Evolutionary conservation across 2,888 invertebrate species (phyloP).

Genomic region (Eucriotettix oculatus): DNA sequence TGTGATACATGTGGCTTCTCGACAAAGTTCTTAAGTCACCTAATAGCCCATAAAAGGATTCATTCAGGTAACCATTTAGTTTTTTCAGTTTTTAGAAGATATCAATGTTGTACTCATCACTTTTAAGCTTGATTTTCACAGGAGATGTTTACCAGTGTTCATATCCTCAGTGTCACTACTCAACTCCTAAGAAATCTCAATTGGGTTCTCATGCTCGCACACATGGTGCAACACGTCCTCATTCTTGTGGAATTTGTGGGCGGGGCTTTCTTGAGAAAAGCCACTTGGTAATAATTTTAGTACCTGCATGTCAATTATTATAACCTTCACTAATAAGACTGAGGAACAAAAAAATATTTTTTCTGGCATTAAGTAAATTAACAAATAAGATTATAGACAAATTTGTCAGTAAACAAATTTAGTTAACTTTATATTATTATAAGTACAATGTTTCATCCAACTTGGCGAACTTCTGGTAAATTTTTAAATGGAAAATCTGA

Average conservation of each 20-base stretch:
- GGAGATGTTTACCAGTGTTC: constrained; percentile 45
- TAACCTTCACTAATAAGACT: too few species aligned
- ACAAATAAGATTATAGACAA: too few species aligned
- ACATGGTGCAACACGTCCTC: constrained; percentile 36
- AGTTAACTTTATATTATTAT: too few species aligned
- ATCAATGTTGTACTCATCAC: not conserved
- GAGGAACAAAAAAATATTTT: too few species aligned
- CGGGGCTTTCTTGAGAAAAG: constrained; percentile 49
- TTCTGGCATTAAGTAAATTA: too few species aligned
- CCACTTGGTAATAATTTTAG: constrained; percentile 28
- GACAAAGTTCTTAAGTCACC: constrained; percentile 46
- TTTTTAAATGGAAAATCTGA: too few species aligned
- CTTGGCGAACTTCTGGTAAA: too few species aligned
- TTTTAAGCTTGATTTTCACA: constrained; percentile 7
- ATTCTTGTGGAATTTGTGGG: constrained; percentile 39
- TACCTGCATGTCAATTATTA: too few species aligned
- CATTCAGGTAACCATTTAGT: constrained; percentile 32
- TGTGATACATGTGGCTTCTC: constrained; percentile 52
- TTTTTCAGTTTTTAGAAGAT: too few species aligned
- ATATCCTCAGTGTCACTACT: constrained; percentile 41
- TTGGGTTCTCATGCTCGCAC: constrained; percentile 44
- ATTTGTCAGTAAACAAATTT: too few species aligned
- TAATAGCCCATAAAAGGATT: constrained; percentile 44
- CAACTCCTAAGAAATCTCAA: constrained; percentile 45
- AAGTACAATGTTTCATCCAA: too few species aligned